Evolutionary conservation across 1,140 invertebrate species (phyloP).

Genomic region (Neodiprion fabricii): DNA sequence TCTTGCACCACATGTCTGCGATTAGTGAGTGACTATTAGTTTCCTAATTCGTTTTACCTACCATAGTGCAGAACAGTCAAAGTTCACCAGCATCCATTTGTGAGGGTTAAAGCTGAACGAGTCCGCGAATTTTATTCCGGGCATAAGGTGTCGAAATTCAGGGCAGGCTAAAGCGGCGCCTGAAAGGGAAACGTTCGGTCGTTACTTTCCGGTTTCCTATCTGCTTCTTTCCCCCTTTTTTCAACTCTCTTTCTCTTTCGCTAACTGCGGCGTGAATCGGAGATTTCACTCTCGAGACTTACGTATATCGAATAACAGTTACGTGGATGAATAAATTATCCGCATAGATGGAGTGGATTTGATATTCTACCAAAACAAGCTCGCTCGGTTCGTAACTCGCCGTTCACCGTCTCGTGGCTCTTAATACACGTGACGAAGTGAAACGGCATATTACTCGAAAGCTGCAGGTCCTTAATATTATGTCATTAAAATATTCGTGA

Average conservation of each 20-base stretch:
- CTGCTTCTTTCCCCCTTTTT: too few relatives aligned
- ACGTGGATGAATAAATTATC: too few relatives aligned
- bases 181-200: neutral
- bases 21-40: slow-evolving; percentile 66
- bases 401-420: too few relatives aligned
- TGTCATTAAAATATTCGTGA: too few relatives aligned
- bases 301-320: neutral
- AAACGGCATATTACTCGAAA: too few relatives aligned
- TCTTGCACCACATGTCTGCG: slow-evolving; percentile 59
- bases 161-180: slow-evolving; percentile 70
- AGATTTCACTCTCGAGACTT: slow-evolving; percentile 1
- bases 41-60: neutral
- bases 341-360: too few relatives aligned
- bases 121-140: slow-evolving; percentile 65
- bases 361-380: too few relatives aligned
- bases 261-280: slow-evolving; percentile 28
- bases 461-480: too few relatives aligned
- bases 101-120: slow-evolving; percentile 72
- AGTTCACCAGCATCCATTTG: slow-evolving; percentile 78
- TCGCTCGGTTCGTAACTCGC: too few relatives aligned
- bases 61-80: slow-evolving; percentile 86
- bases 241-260: neutral
- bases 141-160: slow-evolving; percentile 64
- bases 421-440: too few relatives aligned
- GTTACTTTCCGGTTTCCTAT: slow-evolving; percentile 42